Base-by-base conservation (phyloP, 1,140 invertebrate genomes). In the Thereuonema tuberculata region DNA sequence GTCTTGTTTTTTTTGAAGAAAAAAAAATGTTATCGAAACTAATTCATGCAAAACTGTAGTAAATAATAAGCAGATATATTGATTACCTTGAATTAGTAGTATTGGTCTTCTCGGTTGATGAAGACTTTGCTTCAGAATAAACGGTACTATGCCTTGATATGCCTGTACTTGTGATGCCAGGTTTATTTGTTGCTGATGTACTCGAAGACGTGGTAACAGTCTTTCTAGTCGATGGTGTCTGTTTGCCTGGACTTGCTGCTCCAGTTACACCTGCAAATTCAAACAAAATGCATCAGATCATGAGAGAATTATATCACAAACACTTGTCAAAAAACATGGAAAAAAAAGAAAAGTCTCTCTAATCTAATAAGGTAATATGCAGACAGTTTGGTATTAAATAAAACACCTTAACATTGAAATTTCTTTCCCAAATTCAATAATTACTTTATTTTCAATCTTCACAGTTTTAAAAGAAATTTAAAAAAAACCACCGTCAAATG, bases 51-150 rank as follows among this genome's bases (percentile, higher is more conserved):
- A n/a, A n/a, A n/a, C n/a, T n/a, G n/a, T n/a, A n/a, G n/a, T n/a
- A n/a, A n/a, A n/a, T n/a, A n/a, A n/a, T n/a, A n/a, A n/a, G n/a
- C n/a, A n/a, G n/a, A n/a, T n/a, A n/a, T n/a, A n/a, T n/a, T n/a
- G n/a, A n/a, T 68, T 73, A 84, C 82, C 81, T 82, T 70, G 82
- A 77, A 23, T 74, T 73, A 15, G 77, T 68, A 49, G 76, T 70
- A 65, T 84, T 84, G 59, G 83, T 85, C 76, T 84, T 84, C 71
- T 85, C 83, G 56, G 82, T 84, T 49, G 82, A 85, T 54, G 80
- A 78, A 47, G 80, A 80, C 74, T 81, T 85, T 66, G 76, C 72
- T 64, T 87, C 84, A 67, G 84, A 55, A 61, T 69, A 65, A 58
- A 67, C 67, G 48, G 67, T 69, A 48, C 65, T 68, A 48, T 68